phyloP scores from a whole-genome alignment of 2,888 invertebrate species.

The Drosophila buzzatii region DNA sequence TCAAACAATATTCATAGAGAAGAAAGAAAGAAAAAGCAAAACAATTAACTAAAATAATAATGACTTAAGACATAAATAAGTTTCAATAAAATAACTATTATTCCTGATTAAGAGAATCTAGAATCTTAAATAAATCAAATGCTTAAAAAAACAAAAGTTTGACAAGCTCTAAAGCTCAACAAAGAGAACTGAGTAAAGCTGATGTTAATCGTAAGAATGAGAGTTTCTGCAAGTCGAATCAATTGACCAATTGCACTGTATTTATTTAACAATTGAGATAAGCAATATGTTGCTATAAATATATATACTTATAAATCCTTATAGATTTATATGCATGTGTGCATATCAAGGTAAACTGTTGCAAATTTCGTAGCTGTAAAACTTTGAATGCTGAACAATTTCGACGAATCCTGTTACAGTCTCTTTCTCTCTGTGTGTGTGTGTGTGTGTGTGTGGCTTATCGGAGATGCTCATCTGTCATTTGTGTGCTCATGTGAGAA shows the following conservation, averaged over 20 bases:
- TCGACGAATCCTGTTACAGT: constrained; percentile 22
- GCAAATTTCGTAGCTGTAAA: constrained; percentile 24
- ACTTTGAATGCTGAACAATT: constrained; percentile 31
- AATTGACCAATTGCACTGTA: neutral
- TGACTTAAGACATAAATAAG: neutral
- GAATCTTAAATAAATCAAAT: neutral
- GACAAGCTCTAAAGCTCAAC: neutral
- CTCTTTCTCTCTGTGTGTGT: neutral
- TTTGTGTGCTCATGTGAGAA: constrained; percentile 57
- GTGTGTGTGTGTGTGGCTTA: constrained; percentile 41
- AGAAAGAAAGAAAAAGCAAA: too few species aligned
- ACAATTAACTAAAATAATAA: too few species aligned
- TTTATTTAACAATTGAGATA: constrained; percentile 10
- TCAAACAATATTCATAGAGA: too few species aligned
- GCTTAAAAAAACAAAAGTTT: too few species aligned
- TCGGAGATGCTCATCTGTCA: constrained; percentile 58
- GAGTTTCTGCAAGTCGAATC: neutral
- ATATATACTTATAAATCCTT: neutral
- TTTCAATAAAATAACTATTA: neutral
- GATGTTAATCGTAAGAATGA: neutral
- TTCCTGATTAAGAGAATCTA: neutral
- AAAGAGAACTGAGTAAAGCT: neutral
- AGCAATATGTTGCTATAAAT: constrained; percentile 11
- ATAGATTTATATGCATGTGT: neutral
- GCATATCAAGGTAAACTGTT: neutral